Base-by-base conservation (phyloP, 2,888 invertebrate genomes). In the Aplocera efformata region DNA sequence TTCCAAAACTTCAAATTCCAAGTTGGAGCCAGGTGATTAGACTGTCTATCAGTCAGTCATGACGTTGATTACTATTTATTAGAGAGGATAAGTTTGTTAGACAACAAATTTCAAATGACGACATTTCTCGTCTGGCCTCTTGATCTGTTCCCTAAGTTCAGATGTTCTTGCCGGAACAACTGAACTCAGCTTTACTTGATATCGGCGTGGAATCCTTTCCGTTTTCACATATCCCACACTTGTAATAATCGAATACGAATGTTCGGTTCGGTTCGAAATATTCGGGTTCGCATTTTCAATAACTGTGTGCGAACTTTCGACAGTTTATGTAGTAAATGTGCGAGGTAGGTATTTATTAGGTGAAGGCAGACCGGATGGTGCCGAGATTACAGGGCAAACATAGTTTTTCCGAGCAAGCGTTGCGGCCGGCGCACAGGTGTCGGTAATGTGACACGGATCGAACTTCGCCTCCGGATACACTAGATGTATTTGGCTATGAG, bases 311-410 rank as follows among this genome's bases (percentile, higher is more conserved):
- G 53, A 73, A 76, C 64, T 76, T 75, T 72, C 69, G 62, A 69
- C 67, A 68, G 63, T 63, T 63, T n/a, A 63, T 60, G 58, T 62
- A 63, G 66, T 60, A 64, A 72, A 72, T 67, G 73, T 72, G 71
- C 58, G 69, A 67, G 67, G 72, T 69, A 79, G 74, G 73, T 78
- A 79, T 82, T 82, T 84, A 84, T 83, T 80, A 72, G 73, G 76
- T 73, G 79, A 79, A 83, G 79, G 84, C 78, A 74, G 67, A 66
- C 61, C 57, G 61, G 66, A 72, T 73, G 71, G 69, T 69, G 71
- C 65, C 61, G 72, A 76, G 72, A 76, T 80, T 81, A 76, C 72
- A 72, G 66, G 63, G 61, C 59, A 66, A 63, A 59, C 56, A 63
- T 65, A 71, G 67, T 68, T 72, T 72, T 73, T 67, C 56, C 58